Base-by-base conservation (phyloP, 2,888 invertebrate species). In the Entomobrya multifasciata region DNA sequence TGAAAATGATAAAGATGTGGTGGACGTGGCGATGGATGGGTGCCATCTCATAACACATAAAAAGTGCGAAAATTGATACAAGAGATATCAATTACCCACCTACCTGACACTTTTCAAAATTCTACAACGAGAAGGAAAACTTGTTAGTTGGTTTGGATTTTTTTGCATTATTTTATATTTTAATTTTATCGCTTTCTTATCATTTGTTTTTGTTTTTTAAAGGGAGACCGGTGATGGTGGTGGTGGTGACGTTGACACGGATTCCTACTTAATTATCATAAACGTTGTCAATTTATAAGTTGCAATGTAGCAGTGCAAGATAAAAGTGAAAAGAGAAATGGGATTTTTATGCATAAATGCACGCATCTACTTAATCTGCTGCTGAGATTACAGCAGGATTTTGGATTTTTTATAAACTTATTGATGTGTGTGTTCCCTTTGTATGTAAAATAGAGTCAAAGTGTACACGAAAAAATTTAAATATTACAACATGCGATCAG, bases 221-320 rank as follows among this genome's bases (percentile, higher is more conserved):
- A 44, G 41, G 20, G 13, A 20, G 20, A n/a, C 15, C 27, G 17
- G 27, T 10, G 8, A 20, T 27, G 60, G 25, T 25, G 44, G 67
- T n/a, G 3, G 62, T 13, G n/a, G n/a, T 27, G 25, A 17, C 27
- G 60, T 20, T 70, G 81, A 82, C 81, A 82, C 81, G 74, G 60
- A 82, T 82, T 57, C 65, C 57, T 47, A 55, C 57, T 82, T 82
- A 82, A 82, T 82, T 82, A 82, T 72, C 72, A 74, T 82, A 82
- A 67, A 74, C 60, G 72, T 60, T 70, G 81, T 82, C 81, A 74
- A 55, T 72, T 81, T 70, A 72, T 76, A 30, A 6, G 44, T 30
- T 65, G 15, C 44, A 20, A 17, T 13, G 8, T 2, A 3, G n/a
- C n/a, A n/a, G n/a, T n/a, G n/a, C n/a, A n/a, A n/a, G n/a, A n/a